These are phyloP conservation scores for Terrapene triunguis DNA, from an alignment of 2,113 vertebrate genomes.

Conservation along the genomic window DNA sequence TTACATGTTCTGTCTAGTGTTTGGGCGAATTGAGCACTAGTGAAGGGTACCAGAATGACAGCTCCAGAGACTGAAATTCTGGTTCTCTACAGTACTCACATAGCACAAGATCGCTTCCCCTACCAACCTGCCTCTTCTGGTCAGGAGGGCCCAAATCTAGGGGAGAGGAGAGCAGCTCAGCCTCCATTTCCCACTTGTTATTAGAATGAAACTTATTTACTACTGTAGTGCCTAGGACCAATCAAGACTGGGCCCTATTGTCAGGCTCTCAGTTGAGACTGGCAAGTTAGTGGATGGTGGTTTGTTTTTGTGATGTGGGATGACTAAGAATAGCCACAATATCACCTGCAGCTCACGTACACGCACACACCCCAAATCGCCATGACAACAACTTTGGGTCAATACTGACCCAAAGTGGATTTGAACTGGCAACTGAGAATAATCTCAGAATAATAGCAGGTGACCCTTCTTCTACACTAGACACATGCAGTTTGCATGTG, in stretches of 20 bases:
- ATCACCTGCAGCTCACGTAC: neutral
- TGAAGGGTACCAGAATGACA: neutral
- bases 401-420: neutral
- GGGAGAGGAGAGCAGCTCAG: neutral
- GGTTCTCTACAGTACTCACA: neutral
- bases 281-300: neutral
- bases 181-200: neutral
- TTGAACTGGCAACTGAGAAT: neutral
- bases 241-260: neutral
- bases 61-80: neutral
- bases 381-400: neutral
- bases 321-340: neutral
- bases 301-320: neutral
- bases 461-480: neutral
- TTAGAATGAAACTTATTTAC: neutral
- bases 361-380: too few relatives aligned
- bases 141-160: neutral
- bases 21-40: neutral
- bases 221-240: neutral
- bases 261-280: neutral
- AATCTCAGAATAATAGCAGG: neutral
- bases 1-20: neutral
- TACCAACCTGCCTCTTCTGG: neutral
- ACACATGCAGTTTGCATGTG: neutral
- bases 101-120: neutral